Evolutionary conservation across 2,797 vertebrate species (phyloP), one percentile per base, ranked within the genome.

Genomic region (Sciurus vulgaris): DNA sequence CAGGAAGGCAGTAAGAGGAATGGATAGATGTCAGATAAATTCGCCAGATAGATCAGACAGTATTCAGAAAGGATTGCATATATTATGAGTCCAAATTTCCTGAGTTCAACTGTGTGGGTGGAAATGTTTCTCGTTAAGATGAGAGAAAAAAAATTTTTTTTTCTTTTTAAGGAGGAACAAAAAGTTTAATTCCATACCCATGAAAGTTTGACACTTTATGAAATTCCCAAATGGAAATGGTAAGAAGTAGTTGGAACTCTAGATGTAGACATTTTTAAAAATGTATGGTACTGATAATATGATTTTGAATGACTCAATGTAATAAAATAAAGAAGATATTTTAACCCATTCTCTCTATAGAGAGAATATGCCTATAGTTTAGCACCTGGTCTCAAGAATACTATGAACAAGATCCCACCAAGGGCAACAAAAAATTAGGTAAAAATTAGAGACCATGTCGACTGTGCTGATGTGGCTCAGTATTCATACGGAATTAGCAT

Each of bases 401-500:
- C 18, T 49, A 56, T 74, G 30, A 17, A 26, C 9, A 41, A 2
- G 41, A 76, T 44, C 2, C 18, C 33, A 33, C 14, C 33, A 35
- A 84, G 0, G 3, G 0, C 28, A 38, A 65, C 24, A 72, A 61
- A 33, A 44, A 76, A 67, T n/a, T 35, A 35, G 22, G 44, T 67
- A 24, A 56, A 81, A 82, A 79, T 56, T 65, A 47, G 17, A 35
- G 17, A 15, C 28, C n/a, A 65, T 4, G 20, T 5, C 1, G 2
- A 10, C 13, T 22, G 10, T 73, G 44, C 24, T 49, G 26, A 59
- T 90, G 24, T 65, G 47, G 1, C 33, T 59, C 74, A 94, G 73
- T 2, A 1, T 59, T 69, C 35, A 35, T 4, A 8, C 28, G 9
- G 0, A 9, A 67, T 35, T 28, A 24, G 24, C n/a, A 49, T 8